phyloP scores from a whole-genome alignment of 2,797 vertebrate species.

The Rhabdophis nuchalis region DNA sequence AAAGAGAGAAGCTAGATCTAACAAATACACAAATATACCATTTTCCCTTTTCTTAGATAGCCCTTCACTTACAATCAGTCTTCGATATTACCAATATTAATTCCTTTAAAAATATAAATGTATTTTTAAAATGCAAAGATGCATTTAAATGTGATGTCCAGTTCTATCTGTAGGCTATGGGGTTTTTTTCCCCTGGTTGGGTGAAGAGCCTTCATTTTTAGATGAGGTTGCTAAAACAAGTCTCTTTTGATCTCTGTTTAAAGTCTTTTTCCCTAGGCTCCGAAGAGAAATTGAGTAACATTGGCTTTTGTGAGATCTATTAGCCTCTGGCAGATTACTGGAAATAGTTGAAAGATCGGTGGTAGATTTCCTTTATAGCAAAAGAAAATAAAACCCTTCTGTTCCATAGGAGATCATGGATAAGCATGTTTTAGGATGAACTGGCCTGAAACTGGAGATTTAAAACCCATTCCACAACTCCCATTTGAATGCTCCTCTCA shows the following conservation, averaged over 20 bases:
- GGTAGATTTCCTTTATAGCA: neutral
- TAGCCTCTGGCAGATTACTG: neutral
- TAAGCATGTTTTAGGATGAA: neutral
- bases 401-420: neutral
- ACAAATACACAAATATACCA: neutral
- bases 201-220: neutral
- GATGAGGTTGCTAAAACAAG: neutral
- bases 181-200: neutral
- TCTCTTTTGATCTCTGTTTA: neutral
- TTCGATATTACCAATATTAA: neutral
- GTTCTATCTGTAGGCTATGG: neutral
- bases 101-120: neutral
- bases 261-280: neutral
- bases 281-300: neutral
- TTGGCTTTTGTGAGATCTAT: neutral
- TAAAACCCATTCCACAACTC: accelerated
- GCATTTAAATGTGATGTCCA: neutral
- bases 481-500: conserved; percentile 14
- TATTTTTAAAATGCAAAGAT: neutral
- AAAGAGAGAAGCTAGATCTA: neutral
- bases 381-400: neutral
- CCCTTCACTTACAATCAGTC: neutral
- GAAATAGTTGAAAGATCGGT: neutral
- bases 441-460: neutral
- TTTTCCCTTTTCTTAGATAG: neutral